Conservation (phyloP, 2,888 invertebrate species). For the Cheilosia vernalis region DNA sequence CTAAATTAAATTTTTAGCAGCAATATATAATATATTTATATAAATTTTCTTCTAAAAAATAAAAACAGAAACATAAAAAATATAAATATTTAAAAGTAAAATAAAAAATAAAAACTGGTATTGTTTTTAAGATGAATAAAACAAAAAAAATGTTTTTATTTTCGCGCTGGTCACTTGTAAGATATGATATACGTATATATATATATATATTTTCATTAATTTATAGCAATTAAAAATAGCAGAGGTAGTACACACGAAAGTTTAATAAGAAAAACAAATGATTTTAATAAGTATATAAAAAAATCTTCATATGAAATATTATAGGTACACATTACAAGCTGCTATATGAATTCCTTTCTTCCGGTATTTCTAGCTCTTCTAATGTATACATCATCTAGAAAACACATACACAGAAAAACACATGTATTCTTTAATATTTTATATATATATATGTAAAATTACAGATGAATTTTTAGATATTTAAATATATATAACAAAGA, state of each 20-base stretch:
- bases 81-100: slow-evolving; percentile 21
- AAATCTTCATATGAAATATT: background rate
- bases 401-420: slow-evolving; percentile 28
- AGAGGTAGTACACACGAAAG: slow-evolving; percentile 40
- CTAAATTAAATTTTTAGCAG: slow-evolving; percentile 46
- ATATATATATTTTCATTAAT: slow-evolving; percentile 56
- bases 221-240: slow-evolving; percentile 46
- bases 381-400: slow-evolving; percentile 17
- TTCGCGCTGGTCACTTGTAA: slow-evolving; percentile 74
- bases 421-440: slow-evolving; percentile 60
- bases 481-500: slow-evolving; percentile 62
- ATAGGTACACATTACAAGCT: slow-evolving; percentile 14
- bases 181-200: slow-evolving; percentile 64
- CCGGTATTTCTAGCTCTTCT: slow-evolving; percentile 48
- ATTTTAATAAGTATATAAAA: slow-evolving; percentile 27
- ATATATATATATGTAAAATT: slow-evolving; percentile 56
- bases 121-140: slow-evolving; percentile 22
- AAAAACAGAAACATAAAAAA: slow-evolving; percentile 1
- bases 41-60: slow-evolving; percentile 64
- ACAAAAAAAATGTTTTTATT: slow-evolving; percentile 43
- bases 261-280: slow-evolving; percentile 30
- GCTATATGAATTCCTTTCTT: slow-evolving; percentile 32
- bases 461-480: slow-evolving; percentile 61
- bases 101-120: slow-evolving; percentile 27
- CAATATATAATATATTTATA: slow-evolving; percentile 61